Conservation (phyloP, 2,797 vertebrate species). For the Margarornis squamiger region DNA sequence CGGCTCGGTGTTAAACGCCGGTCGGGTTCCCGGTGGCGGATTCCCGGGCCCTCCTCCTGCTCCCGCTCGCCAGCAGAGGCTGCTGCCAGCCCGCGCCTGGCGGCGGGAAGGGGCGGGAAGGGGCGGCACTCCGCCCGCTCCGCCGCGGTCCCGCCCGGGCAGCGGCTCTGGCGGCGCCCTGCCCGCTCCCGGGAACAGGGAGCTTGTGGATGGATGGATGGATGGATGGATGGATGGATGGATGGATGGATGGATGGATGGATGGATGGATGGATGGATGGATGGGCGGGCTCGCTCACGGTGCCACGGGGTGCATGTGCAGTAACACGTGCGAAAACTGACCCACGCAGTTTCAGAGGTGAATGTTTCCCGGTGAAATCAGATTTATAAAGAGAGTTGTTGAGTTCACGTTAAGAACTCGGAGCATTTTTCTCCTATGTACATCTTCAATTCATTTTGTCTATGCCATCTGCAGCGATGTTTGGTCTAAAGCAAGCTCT, state of each 20-base stretch:
- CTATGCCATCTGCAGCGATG: neutral
- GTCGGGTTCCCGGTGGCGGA: too few species aligned
- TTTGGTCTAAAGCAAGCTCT: neutral
- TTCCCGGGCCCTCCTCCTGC: neutral
- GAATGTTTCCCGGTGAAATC: neutral
- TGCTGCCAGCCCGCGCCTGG: constrained; percentile 41
- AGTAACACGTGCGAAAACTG: neutral
- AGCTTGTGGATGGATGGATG: too few species aligned
- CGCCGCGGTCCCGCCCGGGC: neutral
- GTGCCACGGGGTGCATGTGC: fast-evolving
- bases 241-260: neutral
- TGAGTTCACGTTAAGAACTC: neutral
- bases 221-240: too few species aligned
- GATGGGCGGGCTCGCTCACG: neutral
- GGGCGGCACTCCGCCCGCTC: neutral
- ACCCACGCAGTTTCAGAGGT: neutral
- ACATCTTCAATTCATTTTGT: neutral
- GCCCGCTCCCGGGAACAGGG: neutral
- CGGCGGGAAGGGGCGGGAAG: neutral
- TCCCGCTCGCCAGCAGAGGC: constrained; percentile 46
- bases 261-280: neutral
- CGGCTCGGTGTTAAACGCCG: fast-evolving
- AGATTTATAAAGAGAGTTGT: neutral
- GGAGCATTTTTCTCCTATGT: fast-evolving
- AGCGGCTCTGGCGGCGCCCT: neutral